These are phyloP conservation scores for Ceratina japonica DNA, from an alignment of 1,140 invertebrate species.

Conservation along the genomic window DNA sequence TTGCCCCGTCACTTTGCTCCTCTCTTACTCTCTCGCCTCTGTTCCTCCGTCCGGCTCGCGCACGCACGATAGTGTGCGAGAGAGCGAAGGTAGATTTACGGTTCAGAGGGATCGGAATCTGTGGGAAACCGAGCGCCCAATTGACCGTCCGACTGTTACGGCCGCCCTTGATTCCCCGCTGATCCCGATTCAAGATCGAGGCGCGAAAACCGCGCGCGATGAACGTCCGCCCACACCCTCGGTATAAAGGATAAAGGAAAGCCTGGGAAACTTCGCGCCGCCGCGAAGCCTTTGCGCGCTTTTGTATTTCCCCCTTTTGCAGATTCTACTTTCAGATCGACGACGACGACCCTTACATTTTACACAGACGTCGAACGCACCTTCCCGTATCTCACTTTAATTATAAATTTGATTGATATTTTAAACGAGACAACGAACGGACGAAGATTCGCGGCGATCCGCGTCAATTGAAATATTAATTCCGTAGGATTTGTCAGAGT, in stretches of 20 bases:
- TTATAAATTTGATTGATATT: too few species aligned
- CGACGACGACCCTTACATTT: too few species aligned
- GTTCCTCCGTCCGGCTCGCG: background rate
- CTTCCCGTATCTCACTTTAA: too few species aligned
- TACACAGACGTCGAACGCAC: too few species aligned
- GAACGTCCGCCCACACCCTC: background rate
- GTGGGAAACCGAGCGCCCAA: constrained; percentile 35
- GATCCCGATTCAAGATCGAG: constrained; percentile 18
- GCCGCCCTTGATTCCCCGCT: constrained; percentile 10
- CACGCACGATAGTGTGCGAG: background rate
- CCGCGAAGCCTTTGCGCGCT: background rate
- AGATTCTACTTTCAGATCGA: background rate
- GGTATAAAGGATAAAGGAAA: constrained; percentile 6
- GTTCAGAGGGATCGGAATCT: constrained; percentile 35
- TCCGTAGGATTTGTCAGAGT: too few species aligned
- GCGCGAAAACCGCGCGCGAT: constrained; percentile 10
- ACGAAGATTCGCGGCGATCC: too few species aligned
- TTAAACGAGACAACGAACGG: too few species aligned
- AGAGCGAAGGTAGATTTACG: constrained; percentile 33
- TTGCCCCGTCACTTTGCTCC: background rate
- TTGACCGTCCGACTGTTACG: constrained; percentile 41
- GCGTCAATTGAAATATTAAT: too few species aligned
- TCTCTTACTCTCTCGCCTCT: background rate
- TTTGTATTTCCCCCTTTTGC: background rate
- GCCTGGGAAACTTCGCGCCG: background rate